phyloP scores from a whole-genome alignment of 2,113 vertebrate species.

The Lepidothrix coronata region DNA sequence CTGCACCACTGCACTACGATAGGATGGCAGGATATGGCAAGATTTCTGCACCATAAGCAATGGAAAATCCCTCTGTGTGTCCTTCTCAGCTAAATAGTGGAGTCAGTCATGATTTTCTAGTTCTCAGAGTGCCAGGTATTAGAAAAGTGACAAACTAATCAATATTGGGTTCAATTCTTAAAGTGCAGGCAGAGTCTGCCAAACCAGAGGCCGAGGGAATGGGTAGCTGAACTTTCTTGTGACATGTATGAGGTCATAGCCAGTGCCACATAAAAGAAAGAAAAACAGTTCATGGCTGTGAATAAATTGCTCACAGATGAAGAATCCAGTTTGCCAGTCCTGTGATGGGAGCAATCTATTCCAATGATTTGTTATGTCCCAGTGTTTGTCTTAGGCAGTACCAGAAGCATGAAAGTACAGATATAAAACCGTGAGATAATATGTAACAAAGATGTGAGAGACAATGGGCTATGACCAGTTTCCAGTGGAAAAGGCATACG shows the following conservation, averaged over 20 bases:
- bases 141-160: conserved; percentile 31
- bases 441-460: conserved; percentile 54
- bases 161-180: background rate
- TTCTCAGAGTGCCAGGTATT: background rate
- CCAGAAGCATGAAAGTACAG: conserved; percentile 58
- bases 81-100: background rate
- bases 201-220: background rate
- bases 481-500: conserved; percentile 47
- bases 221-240: conserved; percentile 59
- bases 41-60: background rate
- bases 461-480: conserved; percentile 59
- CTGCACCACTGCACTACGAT: background rate
- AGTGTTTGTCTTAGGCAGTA: conserved; percentile 59
- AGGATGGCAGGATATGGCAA: background rate
- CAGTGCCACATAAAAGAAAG: conserved; percentile 65
- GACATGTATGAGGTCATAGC: conserved; percentile 51
- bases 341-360: conserved; percentile 62
- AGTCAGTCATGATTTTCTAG: background rate
- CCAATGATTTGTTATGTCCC: conserved; percentile 61
- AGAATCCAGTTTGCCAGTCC: conserved; percentile 65
- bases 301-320: conserved; percentile 71
- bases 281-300: conserved; percentile 63
- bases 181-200: background rate
- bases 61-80: background rate
- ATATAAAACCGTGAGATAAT: conserved; percentile 49